phyloP scores from a whole-genome alignment of 2,888 invertebrate species.

The Agriopis aurantiaria region DNA sequence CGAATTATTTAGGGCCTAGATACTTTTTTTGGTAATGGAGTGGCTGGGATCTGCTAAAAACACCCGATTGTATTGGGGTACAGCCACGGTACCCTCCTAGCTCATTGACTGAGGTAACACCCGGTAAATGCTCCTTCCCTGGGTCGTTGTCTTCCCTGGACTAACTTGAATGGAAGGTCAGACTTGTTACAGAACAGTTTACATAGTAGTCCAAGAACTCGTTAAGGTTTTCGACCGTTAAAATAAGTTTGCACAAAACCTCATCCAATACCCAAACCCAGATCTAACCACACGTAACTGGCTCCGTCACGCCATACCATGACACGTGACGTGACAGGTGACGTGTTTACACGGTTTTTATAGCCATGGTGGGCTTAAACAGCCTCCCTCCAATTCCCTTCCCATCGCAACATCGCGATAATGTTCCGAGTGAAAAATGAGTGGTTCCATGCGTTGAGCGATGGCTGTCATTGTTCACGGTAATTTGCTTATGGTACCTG shows the following conservation, averaged over 20 bases:
- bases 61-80: too few relatives aligned
- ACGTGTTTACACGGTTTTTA: conserved; percentile 54
- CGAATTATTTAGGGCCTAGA: too few relatives aligned
- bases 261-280: conserved; percentile 16
- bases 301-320: conserved; percentile 41
- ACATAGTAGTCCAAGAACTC: too few relatives aligned
- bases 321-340: conserved; percentile 50
- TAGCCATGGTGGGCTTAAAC: conserved; percentile 47
- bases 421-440: conserved; percentile 54
- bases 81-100: too few relatives aligned
- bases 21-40: too few relatives aligned
- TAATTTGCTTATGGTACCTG: conserved; percentile 27
- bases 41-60: too few relatives aligned
- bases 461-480: conserved; percentile 25
- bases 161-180: too few relatives aligned
- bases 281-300: conserved; percentile 24
- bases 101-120: too few relatives aligned
- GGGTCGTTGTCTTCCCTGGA: too few relatives aligned
- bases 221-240: neutral
- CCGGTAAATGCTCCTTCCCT: too few relatives aligned
- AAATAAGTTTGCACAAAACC: neutral
- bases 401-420: conserved; percentile 44
- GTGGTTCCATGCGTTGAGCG: conserved; percentile 40
- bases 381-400: conserved; percentile 36
- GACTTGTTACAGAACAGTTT: too few relatives aligned